Percentiles rank a stretch among this genome's conserved stretches.
phyloP scores from a whole-genome alignment of 2,113 vertebrate genomes.

The human (Homo sapiens) region GRCh38 chr4:3638501-3639000 shows the following conservation, averaged over 20 bases:
- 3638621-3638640: neutral
- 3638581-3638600: neutral
- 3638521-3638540: accelerated
- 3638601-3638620: neutral
- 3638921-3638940: neutral
- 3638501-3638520: accelerated
- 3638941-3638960: neutral
- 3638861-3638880: neutral
- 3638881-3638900: too few relatives aligned
- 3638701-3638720: neutral
- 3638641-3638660: neutral
- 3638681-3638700: neutral
- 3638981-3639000: neutral
- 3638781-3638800: accelerated
- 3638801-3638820: accelerated
- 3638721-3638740: accelerated
- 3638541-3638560: neutral
- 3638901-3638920: neutral
- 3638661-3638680: neutral
- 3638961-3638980: neutral
- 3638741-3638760: neutral
- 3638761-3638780: neutral
- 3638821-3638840: accelerated
- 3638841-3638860: accelerated
- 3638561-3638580: neutral